These are phyloP conservation scores for Toxonevra muliebris DNA, from an alignment of 2,888 invertebrate genomes.

Conservation along the genomic window DNA sequence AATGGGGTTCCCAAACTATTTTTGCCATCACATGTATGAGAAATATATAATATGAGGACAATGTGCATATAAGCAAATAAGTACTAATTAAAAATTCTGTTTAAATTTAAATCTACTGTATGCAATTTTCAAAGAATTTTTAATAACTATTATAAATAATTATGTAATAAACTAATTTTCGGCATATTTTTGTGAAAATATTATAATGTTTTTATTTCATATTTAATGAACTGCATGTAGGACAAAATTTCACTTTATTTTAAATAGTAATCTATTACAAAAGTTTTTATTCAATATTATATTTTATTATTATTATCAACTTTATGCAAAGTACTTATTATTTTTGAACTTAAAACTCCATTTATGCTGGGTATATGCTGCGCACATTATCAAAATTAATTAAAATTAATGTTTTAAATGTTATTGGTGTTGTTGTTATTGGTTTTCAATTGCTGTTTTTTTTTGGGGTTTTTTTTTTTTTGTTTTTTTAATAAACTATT, in stretches of 20 bases:
- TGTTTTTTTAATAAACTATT: neutral
- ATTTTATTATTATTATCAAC: constrained; percentile 3
- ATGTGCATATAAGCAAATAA: too few species aligned
- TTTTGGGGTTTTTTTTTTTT: neutral
- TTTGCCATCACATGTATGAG: too few species aligned
- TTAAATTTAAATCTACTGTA: neutral
- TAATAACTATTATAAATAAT: constrained; percentile 17
- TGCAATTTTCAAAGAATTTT: constrained; percentile 14
- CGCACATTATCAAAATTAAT: constrained; percentile 42
- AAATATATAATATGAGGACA: too few species aligned
- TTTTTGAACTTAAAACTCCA: constrained; percentile 3
- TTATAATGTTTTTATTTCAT: constrained; percentile 33
- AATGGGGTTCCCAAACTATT: too few species aligned
- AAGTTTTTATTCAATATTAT: neutral
- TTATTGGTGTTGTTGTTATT: constrained; percentile 1
- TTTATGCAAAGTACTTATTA: constrained; percentile 14
- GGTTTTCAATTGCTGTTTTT: constrained; percentile 1
- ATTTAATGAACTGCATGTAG: constrained; percentile 41
- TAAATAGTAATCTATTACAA: neutral
- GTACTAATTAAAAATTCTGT: too few species aligned
- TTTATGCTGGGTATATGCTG: neutral
- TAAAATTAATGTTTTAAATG: constrained; percentile 37
- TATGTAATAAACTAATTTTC: neutral
- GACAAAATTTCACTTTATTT: neutral
- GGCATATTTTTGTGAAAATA: constrained; percentile 20